Conservation (phyloP, 2,888 invertebrate genomes). For the Apamea sordens region DNA sequence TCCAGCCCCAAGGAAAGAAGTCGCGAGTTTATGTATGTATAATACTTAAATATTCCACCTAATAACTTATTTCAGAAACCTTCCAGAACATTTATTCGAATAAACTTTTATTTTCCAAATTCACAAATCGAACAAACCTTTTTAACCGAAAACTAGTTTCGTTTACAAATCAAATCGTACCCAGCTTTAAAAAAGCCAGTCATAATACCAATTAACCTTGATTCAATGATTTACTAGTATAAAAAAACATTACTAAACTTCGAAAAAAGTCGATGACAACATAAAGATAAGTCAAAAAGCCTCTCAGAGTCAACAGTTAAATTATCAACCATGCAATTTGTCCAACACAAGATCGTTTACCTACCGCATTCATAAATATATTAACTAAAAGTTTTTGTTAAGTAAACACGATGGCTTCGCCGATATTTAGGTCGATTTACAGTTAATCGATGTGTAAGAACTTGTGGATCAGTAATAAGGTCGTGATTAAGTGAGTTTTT, state of each 20-base stretch:
- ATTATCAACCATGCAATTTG: constrained; percentile 46
- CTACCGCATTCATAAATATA: constrained; percentile 57
- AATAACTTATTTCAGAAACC: background rate
- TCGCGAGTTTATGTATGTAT: too few species aligned
- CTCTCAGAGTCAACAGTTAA: constrained; percentile 29
- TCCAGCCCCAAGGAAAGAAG: too few species aligned
- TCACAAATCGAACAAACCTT: background rate
- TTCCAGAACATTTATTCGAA: background rate
- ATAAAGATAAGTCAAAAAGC: constrained; percentile 51
- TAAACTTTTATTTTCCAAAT: background rate
- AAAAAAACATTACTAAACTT: constrained; percentile 4
- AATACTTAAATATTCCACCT: too few species aligned
- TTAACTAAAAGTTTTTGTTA: constrained; percentile 47
- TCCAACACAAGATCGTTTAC: constrained; percentile 38
- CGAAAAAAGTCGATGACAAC: constrained; percentile 38
- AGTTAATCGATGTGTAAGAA: constrained; percentile 23
- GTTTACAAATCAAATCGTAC: background rate
- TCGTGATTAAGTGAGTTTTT: background rate
- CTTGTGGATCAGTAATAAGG: constrained; percentile 2
- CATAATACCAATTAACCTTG: constrained; percentile 27
- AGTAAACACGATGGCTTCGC: constrained; percentile 26
- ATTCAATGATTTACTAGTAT: constrained; percentile 5
- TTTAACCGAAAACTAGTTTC: background rate
- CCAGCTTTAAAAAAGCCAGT: background rate
- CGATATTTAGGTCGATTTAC: constrained; percentile 48